These are phyloP conservation scores for Leucania comma DNA, from an alignment of 2,888 invertebrate species.

Conservation along the genomic window DNA sequence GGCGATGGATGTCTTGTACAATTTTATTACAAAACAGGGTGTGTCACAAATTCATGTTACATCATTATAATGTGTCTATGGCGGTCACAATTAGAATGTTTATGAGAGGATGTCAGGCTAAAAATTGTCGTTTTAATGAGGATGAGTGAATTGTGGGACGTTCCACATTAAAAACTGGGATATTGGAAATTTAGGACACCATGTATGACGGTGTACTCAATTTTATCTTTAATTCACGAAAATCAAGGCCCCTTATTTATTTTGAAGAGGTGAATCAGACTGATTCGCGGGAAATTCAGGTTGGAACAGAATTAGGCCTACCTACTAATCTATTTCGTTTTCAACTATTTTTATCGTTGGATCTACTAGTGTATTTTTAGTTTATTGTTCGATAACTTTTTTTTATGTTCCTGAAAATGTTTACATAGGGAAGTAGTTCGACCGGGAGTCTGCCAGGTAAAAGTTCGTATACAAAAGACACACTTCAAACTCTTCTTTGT, in stretches of 20 bases:
- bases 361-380: conserved; percentile 47
- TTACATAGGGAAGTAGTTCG: conserved; percentile 45
- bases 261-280: conserved; percentile 49
- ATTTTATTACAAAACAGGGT: conserved; percentile 59
- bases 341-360: conserved; percentile 48
- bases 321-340: conserved; percentile 55
- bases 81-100: conserved; percentile 78
- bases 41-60: conserved; percentile 68
- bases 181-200: conserved; percentile 72
- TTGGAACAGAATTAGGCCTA: conserved; percentile 42
- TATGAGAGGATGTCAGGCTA: conserved; percentile 84
- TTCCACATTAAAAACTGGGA: conserved; percentile 75
- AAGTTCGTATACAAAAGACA: conserved; percentile 47
- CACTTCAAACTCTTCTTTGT: conserved; percentile 30
- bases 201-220: conserved; percentile 53
- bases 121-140: conserved; percentile 87
- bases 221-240: conserved; percentile 51
- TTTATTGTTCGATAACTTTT: conserved; percentile 42
- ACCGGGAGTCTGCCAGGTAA: conserved; percentile 49
- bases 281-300: conserved; percentile 26
- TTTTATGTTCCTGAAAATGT: conserved; percentile 39
- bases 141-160: conserved; percentile 85
- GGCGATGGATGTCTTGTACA: conserved; percentile 49
- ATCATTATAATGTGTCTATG: conserved; percentile 69
- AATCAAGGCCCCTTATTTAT: conserved; percentile 49